Evolutionary conservation across 2,888 invertebrate genomes (phyloP).

Genomic region (Nephrotoma flavescens): DNA sequence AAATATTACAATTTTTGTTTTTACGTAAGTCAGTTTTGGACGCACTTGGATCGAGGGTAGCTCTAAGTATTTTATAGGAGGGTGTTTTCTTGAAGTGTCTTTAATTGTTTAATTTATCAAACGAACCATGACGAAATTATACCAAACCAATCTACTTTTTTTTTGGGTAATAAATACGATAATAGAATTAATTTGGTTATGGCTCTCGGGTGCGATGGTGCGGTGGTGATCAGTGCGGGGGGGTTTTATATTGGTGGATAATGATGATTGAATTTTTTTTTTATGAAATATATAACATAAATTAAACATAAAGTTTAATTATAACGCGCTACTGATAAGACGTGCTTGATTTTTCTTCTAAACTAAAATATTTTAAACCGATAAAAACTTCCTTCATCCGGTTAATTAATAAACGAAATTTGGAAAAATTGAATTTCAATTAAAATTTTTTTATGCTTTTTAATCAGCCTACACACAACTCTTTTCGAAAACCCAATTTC

Average conservation of each 20-base stretch:
- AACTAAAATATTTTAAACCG: neutral
- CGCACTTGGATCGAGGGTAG: neutral
- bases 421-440: neutral
- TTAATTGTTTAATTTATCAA: slow-evolving; percentile 12
- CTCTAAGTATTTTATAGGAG: neutral
- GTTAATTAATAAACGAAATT: neutral
- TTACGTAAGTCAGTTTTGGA: neutral
- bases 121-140: slow-evolving; percentile 10
- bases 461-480: neutral
- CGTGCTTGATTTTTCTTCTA: neutral
- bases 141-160: neutral
- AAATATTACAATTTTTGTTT: neutral
- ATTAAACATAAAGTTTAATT: neutral
- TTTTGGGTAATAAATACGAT: slow-evolving; percentile 6
- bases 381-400: neutral
- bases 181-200: slow-evolving; percentile 8
- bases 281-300: neutral
- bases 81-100: slow-evolving; percentile 9
- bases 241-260: neutral
- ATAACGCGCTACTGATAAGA: neutral
- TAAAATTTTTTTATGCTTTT: neutral
- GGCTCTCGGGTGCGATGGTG: neutral
- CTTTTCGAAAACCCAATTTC: neutral
- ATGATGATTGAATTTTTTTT: neutral
- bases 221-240: neutral